These are phyloP conservation scores for Yponomeuta plumbellus DNA, from an alignment of 2,888 invertebrate genomes.

Conservation along the genomic window DNA sequence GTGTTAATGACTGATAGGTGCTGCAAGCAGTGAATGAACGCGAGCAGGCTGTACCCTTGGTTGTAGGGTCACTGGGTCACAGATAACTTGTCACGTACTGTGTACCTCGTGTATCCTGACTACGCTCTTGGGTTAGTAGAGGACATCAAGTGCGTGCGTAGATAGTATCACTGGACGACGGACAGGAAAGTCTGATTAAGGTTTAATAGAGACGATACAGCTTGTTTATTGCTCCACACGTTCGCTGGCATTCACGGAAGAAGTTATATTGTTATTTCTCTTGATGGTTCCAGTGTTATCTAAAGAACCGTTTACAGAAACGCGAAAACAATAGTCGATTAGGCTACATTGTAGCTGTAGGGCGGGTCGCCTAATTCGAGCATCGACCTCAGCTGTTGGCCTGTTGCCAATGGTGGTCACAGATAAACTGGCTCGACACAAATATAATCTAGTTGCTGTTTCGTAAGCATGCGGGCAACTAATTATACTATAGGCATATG, in stretches of 20 bases:
- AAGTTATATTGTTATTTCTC: background rate
- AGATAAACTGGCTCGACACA: background rate
- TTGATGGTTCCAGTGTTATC: background rate
- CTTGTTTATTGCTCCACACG: background rate
- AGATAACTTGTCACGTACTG: conserved; percentile 22
- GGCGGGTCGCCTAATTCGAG: background rate
- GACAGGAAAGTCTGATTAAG: background rate
- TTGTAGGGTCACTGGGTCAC: conserved; percentile 26
- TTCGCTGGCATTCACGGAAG: background rate
- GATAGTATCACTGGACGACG: background rate
- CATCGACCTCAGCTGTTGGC: background rate
- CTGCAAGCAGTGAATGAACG: conserved; percentile 18
- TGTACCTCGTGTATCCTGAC: background rate
- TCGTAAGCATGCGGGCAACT: background rate
- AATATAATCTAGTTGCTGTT: background rate
- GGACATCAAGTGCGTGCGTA: background rate
- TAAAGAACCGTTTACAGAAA: background rate
- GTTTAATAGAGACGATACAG: background rate
- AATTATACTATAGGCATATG: too few relatives aligned
- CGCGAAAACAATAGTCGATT: background rate
- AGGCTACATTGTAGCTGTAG: conserved; percentile 1
- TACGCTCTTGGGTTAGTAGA: background rate
- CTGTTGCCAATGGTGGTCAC: background rate
- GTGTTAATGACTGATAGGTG: conserved; percentile 7
- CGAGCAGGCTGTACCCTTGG: conserved; percentile 2